Evolutionary conservation across 2,113 vertebrate genomes (phyloP).

Genomic region (Anarhynchus alexandrinus): DNA sequence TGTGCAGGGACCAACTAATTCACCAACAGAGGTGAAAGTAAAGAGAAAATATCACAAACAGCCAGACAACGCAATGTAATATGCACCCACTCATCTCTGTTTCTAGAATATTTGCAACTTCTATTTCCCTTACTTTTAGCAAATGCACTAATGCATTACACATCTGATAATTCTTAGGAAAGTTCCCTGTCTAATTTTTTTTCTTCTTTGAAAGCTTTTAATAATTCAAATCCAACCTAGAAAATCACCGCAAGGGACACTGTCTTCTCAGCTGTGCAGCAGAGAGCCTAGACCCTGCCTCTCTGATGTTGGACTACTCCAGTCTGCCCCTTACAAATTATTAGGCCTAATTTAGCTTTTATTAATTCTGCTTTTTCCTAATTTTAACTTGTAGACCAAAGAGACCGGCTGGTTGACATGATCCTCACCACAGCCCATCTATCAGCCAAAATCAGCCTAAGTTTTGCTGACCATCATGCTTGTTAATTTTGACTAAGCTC

Average conservation of each 20-base stretch:
- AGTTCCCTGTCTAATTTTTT: background rate
- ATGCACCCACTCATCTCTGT: fast-evolving
- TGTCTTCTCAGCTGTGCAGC: background rate
- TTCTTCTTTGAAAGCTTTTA: background rate
- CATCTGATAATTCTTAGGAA: background rate
- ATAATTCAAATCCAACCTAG: background rate
- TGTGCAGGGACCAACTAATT: background rate
- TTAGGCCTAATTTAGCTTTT: background rate
- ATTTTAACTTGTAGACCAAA: background rate
- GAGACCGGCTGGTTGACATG: background rate
- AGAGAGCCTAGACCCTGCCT: background rate
- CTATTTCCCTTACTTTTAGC: background rate
- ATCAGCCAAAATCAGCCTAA: background rate
- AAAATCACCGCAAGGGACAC: background rate
- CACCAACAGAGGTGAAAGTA: background rate
- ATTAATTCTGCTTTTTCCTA: background rate
- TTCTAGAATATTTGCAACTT: background rate
- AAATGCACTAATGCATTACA: background rate
- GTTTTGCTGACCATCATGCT: background rate
- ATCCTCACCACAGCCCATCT: background rate
- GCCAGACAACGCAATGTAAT: background rate
- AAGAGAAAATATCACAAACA: background rate
- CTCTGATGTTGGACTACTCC: background rate
- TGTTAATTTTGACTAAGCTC: background rate
- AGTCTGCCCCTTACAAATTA: background rate